A percentile compares a stretch with the other conserved stretches of the same genome.
Conservation (phyloP, 64 coral and sea anemone genomes). For the Porites lutea region DNA sequence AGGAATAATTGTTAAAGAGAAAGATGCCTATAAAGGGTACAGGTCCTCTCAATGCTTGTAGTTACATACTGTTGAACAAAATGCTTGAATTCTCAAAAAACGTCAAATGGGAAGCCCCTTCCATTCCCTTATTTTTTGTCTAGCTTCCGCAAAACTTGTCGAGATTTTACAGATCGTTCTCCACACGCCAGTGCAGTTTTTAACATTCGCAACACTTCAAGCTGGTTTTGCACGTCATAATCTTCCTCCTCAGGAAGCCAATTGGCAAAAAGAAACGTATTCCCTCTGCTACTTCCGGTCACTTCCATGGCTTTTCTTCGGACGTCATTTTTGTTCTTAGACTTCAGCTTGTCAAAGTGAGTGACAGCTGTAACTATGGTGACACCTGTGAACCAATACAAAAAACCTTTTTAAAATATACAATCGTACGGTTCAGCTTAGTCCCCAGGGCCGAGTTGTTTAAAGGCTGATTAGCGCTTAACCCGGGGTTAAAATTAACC, state of each 20-base stretch:
- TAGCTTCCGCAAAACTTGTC: conserved; percentile 61
- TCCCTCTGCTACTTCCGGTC: conserved; percentile 43
- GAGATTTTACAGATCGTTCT: conserved; percentile 66
- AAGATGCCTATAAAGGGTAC: no score
- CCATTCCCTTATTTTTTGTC: not conserved
- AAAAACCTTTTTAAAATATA: no score
- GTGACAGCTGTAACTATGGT: conserved; percentile 79
- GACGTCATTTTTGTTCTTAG: conserved; percentile 20
- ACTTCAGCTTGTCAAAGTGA: conserved; percentile 36
- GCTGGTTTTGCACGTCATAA: conserved; percentile 42
- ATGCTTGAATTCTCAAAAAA: no score
- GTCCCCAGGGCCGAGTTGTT: no score
- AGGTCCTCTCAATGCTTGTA: no score
- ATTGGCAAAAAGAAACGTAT: conserved; percentile 77
- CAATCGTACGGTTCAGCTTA: no score
- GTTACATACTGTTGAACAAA: no score
- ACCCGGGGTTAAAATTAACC: no score
- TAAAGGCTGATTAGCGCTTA: no score
- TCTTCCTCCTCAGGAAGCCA: conserved; percentile 62
- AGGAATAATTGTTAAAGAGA: no score
- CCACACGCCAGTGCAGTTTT: conserved; percentile 65
- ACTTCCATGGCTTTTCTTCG: conserved; percentile 68
- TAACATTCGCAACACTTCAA: conserved; percentile 62
- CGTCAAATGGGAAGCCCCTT: no score
- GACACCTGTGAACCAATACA: no score